Evolutionary conservation across 2,113 vertebrate species (phyloP).

Genomic region (Halcyon senegalensis): DNA sequence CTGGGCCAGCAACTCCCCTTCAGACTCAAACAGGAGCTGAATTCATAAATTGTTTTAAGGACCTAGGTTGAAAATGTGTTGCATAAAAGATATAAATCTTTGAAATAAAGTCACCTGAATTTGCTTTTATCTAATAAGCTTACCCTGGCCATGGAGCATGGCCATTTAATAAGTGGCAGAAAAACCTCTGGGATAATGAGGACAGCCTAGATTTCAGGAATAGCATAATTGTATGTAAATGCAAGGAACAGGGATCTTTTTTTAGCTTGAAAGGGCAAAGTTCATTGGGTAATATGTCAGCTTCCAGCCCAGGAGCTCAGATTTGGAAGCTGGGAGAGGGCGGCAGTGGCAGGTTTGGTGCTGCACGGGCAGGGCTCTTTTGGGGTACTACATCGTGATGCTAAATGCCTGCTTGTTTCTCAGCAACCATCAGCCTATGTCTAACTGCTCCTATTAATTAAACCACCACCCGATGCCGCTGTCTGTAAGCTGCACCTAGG

Average conservation of each 20-base stretch:
- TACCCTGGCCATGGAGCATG: not conserved
- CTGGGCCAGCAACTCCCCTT: not conserved
- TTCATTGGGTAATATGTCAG: not conserved
- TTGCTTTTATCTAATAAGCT: not conserved
- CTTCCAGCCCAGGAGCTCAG: not conserved
- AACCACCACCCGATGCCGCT: rapidly evolving
- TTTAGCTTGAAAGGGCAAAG: not conserved
- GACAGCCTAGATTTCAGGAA: constrained; percentile 45
- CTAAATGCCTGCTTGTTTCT: rapidly evolving
- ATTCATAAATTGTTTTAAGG: not conserved
- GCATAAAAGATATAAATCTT: not conserved
- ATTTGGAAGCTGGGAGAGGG: not conserved
- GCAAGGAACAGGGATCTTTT: not conserved
- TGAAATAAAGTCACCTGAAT: not conserved
- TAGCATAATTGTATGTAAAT: constrained; percentile 1
- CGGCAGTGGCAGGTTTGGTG: not conserved
- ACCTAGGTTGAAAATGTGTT: not conserved
- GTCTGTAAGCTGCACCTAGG: not conserved
- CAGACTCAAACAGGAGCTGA: not conserved
- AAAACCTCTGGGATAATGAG: not conserved
- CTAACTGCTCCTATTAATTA: not conserved
- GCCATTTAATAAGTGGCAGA: not conserved
- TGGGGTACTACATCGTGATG: not conserved
- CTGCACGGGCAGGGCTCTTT: not conserved
- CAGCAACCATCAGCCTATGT: not conserved